These are phyloP conservation scores for Chrysolina oricalcia DNA, from an alignment of 2,888 invertebrate genomes.

Conservation along the genomic window DNA sequence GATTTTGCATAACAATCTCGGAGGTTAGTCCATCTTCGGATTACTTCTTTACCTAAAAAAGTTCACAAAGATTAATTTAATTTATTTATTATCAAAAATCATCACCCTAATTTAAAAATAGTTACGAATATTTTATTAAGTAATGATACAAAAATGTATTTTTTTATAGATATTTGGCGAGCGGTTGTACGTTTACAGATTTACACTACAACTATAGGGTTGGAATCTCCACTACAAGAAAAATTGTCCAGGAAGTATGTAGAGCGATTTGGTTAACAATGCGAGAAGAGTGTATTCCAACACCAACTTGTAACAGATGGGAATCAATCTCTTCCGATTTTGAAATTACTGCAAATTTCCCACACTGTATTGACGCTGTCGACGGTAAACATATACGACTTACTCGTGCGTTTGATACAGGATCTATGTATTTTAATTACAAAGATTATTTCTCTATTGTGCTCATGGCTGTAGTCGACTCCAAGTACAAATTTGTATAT, in stretches of 20 bases:
- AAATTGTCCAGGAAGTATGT: slow-evolving; percentile 30
- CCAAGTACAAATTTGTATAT: slow-evolving; percentile 31
- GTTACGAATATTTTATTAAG: no score
- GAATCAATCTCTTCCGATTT: slow-evolving; percentile 1
- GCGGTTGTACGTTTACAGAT: slow-evolving; percentile 38
- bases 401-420: slow-evolving; percentile 11
- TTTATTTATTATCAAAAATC: slow-evolving; percentile 6
- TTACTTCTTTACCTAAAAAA: slow-evolving; percentile 34
- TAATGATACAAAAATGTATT: no score
- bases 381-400: slow-evolving; percentile 32
- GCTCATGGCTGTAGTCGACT: slow-evolving; percentile 31
- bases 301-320: slow-evolving; percentile 8
- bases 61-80: slow-evolving; percentile 14
- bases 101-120: slow-evolving; percentile 36
- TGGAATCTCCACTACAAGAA: slow-evolving; percentile 30
- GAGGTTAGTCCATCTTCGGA: slow-evolving; percentile 31
- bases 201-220: slow-evolving; percentile 35
- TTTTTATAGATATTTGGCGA: slow-evolving; percentile 42
- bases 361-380: slow-evolving; percentile 31
- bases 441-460: no score
- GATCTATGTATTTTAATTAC: slow-evolving; percentile 36
- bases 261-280: slow-evolving; percentile 24
- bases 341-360: slow-evolving; percentile 30
- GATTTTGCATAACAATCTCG: no score
- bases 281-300: slow-evolving; percentile 26